Percentiles rank a stretch among this genome's conserved stretches.
Conservation (phyloP, 2,888 invertebrate species). For the Lagria hirta region DNA sequence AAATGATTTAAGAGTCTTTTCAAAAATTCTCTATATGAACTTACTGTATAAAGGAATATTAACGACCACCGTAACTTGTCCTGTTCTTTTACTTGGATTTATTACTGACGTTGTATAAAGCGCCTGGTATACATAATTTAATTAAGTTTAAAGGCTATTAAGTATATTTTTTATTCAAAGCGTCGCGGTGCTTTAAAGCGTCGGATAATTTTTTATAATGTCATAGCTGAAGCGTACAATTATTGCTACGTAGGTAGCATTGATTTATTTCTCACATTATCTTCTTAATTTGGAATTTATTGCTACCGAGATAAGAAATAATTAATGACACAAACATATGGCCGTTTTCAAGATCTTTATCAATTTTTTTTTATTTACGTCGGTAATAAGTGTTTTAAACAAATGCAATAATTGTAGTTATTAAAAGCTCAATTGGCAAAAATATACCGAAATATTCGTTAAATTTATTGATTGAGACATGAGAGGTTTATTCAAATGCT, state of each 20-base stretch:
- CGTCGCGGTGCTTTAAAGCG: constrained; percentile 1
- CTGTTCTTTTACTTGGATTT: constrained; percentile 31
- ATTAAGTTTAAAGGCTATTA: constrained; percentile 29
- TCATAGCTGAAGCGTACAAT: constrained; percentile 43
- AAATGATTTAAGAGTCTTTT: constrained; percentile 29
- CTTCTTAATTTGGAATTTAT: constrained; percentile 48
- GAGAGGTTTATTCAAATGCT: no score
- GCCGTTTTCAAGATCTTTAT: constrained; percentile 24
- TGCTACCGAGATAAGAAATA: constrained; percentile 43
- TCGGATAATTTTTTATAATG: constrained; percentile 10
- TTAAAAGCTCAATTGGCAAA: constrained; percentile 20
- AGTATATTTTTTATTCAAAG: constrained; percentile 3
- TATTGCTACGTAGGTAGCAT: constrained; percentile 47
- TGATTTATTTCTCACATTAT: constrained; percentile 48
- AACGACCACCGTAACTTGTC: constrained; percentile 33
- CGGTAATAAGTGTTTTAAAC: constrained; percentile 25
- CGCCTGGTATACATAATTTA: constrained; percentile 33
- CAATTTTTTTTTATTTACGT: constrained; percentile 12
- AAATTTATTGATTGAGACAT: no score
- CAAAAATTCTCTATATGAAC: constrained; percentile 21
- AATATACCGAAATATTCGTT: no score
- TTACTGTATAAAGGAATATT: constrained; percentile 31
- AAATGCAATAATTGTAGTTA: constrained; percentile 21
- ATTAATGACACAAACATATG: constrained; percentile 25
- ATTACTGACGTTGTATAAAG: constrained; percentile 27